A percentile compares a stretch with the other conserved stretches of the same genome.
Conservation (phyloP, 2,797 vertebrate genomes). For the Myiotriccus ornatus region DNA sequence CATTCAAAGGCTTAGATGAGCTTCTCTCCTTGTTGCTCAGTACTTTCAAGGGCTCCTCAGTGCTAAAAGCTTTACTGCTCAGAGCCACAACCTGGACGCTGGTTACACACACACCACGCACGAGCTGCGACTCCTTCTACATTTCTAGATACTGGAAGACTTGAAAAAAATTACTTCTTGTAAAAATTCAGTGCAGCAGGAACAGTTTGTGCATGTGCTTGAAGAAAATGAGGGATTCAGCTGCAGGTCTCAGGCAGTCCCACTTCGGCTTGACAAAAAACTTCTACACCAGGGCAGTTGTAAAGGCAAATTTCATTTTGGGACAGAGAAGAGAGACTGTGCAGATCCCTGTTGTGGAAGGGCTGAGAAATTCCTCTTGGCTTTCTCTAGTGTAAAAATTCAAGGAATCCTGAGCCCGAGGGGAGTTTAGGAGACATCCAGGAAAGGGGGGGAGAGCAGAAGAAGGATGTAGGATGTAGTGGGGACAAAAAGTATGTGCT, state of each 20-base stretch:
- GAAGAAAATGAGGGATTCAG: not conserved
- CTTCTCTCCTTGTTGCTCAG: not conserved
- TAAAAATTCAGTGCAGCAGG: not conserved
- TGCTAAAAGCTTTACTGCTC: not conserved
- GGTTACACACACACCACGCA: rapidly evolving
- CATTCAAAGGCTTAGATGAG: not conserved
- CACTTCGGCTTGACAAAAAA: not conserved
- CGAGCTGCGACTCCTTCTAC: not conserved
- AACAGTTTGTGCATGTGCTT: not conserved
- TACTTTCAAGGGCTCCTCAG: not conserved
- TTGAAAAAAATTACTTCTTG: not conserved
- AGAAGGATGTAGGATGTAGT: not conserved
- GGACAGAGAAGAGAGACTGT: not conserved
- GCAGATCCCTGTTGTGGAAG: not conserved
- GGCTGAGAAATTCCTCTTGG: constrained; percentile 37
- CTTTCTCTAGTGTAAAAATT: constrained; percentile 54
- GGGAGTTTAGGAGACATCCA: constrained; percentile 48
- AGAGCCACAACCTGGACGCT: not conserved
- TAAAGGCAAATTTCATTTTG: not conserved
- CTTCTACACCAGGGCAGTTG: not conserved
- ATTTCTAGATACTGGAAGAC: not conserved
- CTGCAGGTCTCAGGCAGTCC: not conserved
- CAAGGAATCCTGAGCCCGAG: constrained; percentile 52
- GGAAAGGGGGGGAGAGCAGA: not conserved
- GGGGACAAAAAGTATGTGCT: not conserved